Evolutionary conservation across 2,113 vertebrate species (phyloP), one percentile per base, ranked within the genome.

Genomic region (Oreochromis spilurus): DNA sequence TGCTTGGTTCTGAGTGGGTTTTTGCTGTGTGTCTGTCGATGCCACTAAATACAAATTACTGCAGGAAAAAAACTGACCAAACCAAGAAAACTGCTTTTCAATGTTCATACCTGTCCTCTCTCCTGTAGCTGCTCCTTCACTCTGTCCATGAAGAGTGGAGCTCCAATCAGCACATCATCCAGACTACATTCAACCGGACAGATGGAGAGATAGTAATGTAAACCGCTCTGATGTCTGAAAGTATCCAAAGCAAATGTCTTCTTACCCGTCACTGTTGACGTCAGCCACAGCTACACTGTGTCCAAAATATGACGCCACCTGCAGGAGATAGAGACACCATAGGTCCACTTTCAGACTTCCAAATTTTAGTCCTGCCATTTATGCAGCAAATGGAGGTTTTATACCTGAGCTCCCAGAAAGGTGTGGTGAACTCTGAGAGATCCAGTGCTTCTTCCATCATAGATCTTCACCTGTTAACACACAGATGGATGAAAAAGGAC

Each of bases 261-360:
- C 87, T 79, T 24, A 89, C 88, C 88, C 84, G 0, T 89, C 88
- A 10, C 84, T 31, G 81, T 89, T 86, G 16, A 89, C 1, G 5
- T 89, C 88, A 2, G 24, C 36, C 7, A 86, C 88, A 12, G 88
- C 60, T 5, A 89, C 77, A 4, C 88, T 89, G 81, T 89, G 88
- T 29, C 88, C 88, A 21, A 86, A 89, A 77, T 89, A 89, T 3
- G 88, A 84, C 1, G 84, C 88, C 77, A 86, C 88, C 88, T 89
- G 10, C 16, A 84, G 75, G 88, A 70, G 6, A 72, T n/a, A 17
- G 24, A 31, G 11, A 65, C 17, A 11, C 9, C 40, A 54, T 34
- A 67, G 34, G 16, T 19, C 12, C 19, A 40, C 7, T 17, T 62
- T 19, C 9, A 57, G 24, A 26, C 6, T 57, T 58, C 6, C 54